These are phyloP conservation scores for Carposina sasakii DNA, from an alignment of 1,140 invertebrate genomes.

Conservation along the genomic window DNA sequence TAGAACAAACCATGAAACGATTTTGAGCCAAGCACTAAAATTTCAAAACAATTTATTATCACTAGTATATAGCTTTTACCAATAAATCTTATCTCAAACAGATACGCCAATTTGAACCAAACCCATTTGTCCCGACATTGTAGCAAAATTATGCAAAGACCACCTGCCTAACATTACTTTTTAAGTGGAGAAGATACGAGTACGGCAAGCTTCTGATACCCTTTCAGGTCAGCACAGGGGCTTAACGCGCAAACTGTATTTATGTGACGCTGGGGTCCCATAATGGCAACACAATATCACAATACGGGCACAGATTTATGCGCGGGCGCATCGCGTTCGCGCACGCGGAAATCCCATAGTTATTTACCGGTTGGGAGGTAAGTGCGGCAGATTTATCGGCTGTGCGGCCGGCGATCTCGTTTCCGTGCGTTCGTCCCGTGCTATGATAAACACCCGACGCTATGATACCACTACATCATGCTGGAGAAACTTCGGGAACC, in stretches of 20 bases:
- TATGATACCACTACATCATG: constrained; percentile 33
- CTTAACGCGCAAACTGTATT: constrained; percentile 46
- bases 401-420: constrained; percentile 54
- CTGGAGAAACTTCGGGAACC: background rate
- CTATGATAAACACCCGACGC: constrained; percentile 46
- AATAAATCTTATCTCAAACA: too few relatives aligned
- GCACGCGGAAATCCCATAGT: constrained; percentile 71
- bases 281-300: constrained; percentile 72
- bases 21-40: too few relatives aligned
- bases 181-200: constrained; percentile 31
- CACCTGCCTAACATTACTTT: too few relatives aligned
- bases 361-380: constrained; percentile 71
- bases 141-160: too few relatives aligned
- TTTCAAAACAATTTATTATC: too few relatives aligned
- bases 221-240: too few relatives aligned
- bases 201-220: constrained; percentile 21
- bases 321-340: constrained; percentile 57
- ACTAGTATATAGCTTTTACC: too few relatives aligned
- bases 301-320: constrained; percentile 71
- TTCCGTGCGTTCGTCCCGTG: constrained; percentile 36
- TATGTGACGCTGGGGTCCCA: constrained; percentile 55
- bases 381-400: constrained; percentile 70
- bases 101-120: too few relatives aligned
- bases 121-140: too few relatives aligned
- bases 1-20: too few relatives aligned